Evolutionary conservation across 2,113 vertebrate genomes (phyloP).

Genomic region (Eira barbara): DNA sequence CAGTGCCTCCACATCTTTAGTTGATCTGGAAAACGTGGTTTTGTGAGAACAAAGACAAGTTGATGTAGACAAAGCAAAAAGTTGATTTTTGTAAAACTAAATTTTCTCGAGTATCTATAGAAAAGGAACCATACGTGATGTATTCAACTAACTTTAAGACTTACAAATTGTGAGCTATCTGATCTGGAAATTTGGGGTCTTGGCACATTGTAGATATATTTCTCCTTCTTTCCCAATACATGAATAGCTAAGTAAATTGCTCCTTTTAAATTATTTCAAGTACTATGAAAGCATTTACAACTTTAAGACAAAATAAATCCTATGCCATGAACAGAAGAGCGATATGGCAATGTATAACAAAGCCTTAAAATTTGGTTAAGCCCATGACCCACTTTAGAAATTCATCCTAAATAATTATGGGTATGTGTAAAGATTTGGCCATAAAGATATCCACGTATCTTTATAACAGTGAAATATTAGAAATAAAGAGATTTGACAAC

Average conservation of each 20-base stretch:
- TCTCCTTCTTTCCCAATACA: conserved; percentile 29
- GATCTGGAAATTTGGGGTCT: conserved; percentile 8
- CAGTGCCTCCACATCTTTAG: background rate
- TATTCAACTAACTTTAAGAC: background rate
- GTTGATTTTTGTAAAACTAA: background rate
- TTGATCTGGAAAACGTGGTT: background rate
- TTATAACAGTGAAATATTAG: conserved; percentile 24
- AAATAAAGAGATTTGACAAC: background rate
- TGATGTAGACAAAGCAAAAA: background rate
- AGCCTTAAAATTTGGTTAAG: conserved; percentile 38
- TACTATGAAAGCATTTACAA: conserved; percentile 36
- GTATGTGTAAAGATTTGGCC: background rate
- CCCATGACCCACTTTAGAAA: conserved; percentile 4
- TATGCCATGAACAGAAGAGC: background rate
- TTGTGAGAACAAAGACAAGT: background rate
- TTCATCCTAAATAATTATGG: conserved; percentile 1
- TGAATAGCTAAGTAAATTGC: conserved; percentile 8
- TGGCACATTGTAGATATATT: background rate
- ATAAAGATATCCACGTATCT: background rate
- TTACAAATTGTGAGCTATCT: background rate
- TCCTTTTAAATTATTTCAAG: conserved; percentile 47
- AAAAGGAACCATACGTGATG: background rate
- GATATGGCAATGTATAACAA: conserved; percentile 33
- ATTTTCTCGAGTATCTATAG: background rate
- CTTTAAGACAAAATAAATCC: conserved; percentile 38